These are phyloP conservation scores for Homarus gammarus DNA, from an alignment of 2,888 invertebrate species.

Conservation along the genomic window DNA sequence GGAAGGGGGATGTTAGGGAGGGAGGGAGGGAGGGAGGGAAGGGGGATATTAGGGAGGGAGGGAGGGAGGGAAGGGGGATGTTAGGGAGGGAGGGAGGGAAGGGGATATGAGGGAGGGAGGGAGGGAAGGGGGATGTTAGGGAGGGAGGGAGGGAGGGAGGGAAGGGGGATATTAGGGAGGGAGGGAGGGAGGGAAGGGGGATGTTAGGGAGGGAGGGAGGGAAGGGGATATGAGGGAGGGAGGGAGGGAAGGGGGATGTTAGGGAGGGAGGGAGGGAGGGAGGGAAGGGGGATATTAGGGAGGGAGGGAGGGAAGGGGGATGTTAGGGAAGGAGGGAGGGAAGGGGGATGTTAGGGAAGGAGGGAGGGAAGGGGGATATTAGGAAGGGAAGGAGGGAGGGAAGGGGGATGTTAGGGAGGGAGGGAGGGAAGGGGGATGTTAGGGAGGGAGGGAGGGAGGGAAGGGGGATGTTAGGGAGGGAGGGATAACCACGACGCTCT, in stretches of 20 bases:
- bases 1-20: neutral
- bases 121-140: neutral
- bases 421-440: neutral
- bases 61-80: neutral
- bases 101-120: neutral
- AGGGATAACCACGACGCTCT: no score
- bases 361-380: neutral
- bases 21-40: neutral
- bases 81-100: neutral
- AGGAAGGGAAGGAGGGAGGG: neutral
- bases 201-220: neutral
- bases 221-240: neutral
- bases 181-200: neutral
- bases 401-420: neutral
- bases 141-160: slow-evolving; percentile 18
- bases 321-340: neutral
- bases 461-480: no score
- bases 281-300: no score
- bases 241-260: neutral
- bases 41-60: neutral
- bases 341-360: no score
- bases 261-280: neutral
- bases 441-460: neutral
- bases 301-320: neutral
- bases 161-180: neutral